phyloP scores from a whole-genome alignment of 2,888 invertebrate species.

The Nomada ruficornis region DNA sequence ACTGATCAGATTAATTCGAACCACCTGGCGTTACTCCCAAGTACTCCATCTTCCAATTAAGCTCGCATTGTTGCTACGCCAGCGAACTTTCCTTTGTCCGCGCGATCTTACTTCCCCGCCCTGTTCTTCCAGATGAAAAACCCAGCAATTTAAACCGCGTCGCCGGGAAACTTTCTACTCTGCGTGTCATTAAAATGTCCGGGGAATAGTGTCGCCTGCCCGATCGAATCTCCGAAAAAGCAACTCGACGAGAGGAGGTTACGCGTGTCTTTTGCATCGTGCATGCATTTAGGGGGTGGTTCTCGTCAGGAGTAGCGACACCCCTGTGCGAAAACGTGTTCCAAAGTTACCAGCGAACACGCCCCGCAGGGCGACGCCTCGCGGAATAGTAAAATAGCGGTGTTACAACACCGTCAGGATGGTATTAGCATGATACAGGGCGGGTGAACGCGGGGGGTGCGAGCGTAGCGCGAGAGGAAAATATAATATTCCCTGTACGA shows the following conservation, averaged over 20 bases:
- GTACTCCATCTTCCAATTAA: not conserved
- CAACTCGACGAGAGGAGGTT: too few relatives aligned
- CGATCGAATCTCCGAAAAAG: not conserved
- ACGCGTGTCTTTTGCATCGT: not conserved
- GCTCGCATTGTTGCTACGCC: not conserved
- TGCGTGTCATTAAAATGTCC: too few relatives aligned
- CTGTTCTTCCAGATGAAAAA: too few relatives aligned
- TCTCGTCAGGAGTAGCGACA: not conserved
- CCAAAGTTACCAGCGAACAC: slow-evolving; percentile 25
- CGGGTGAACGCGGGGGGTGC: not conserved
- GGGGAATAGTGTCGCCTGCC: not conserved
- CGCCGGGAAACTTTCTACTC: too few relatives aligned
- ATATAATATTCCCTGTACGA: slow-evolving; percentile 45
- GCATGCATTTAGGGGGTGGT: not conserved
- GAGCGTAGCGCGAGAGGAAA: slow-evolving; percentile 8
- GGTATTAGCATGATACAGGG: slow-evolving; percentile 38
- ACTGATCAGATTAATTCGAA: too few relatives aligned
- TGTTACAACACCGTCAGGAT: slow-evolving; percentile 24
- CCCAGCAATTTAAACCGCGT: too few relatives aligned
- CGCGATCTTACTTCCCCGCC: too few relatives aligned
- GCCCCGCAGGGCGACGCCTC: not conserved
- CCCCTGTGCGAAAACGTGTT: slow-evolving; percentile 19
- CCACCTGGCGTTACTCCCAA: too few relatives aligned
- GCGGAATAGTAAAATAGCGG: slow-evolving; percentile 45
- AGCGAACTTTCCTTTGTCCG: not conserved